Evolutionary conservation across 23 tunicate species (phyloP), one percentile per base, ranked within the genome.

Genomic region (Halocynthia roretzi): DNA sequence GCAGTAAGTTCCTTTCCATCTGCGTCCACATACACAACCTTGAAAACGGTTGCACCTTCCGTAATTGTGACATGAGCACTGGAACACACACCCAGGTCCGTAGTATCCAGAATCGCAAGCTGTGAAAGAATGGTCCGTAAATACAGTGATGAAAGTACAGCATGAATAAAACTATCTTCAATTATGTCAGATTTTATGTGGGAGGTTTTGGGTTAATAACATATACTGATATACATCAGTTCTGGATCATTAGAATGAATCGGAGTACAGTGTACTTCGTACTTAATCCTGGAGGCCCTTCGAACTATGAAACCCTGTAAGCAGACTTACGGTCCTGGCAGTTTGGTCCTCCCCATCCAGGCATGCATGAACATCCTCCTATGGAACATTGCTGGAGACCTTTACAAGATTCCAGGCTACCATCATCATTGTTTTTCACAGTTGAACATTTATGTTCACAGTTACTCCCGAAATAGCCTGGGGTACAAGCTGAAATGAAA

Each of bases 341-440:
- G 48, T 86, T 65, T 1, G 70, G 55, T 5, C 91, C 91, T 14
- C 18, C 60, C 91, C 91, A 86, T 18, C 91, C 91, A 8, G 68
- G 44, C 51, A 67, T 61, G 70, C 91, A 86, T 0, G 12, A 56
- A 56, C 91, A 86, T n/a, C 91, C 91, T 17, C 76, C 44, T 19
- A 53, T 51, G 8, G 84, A 83, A 54, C 91, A 86, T 60, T 58
- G 69, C 70, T 86, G 91, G 56, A 86, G 10, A 6, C 85, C 84
- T 10, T 62, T 75, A 54, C 91, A 86, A 8, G 91, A 52, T 15
- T 8, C 71, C 44, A 4, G 44, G 44, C 44, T 31, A 1, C 44
- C 44, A 31, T 31, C 56, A 15, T 17, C 78, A 7, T 67, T 76
- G 19, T 40, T 40, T 8, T 76, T 68, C 17, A 80, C 19, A 44